Conservation (phyloP, 2,888 invertebrate species). For the Pandemis corylana region DNA sequence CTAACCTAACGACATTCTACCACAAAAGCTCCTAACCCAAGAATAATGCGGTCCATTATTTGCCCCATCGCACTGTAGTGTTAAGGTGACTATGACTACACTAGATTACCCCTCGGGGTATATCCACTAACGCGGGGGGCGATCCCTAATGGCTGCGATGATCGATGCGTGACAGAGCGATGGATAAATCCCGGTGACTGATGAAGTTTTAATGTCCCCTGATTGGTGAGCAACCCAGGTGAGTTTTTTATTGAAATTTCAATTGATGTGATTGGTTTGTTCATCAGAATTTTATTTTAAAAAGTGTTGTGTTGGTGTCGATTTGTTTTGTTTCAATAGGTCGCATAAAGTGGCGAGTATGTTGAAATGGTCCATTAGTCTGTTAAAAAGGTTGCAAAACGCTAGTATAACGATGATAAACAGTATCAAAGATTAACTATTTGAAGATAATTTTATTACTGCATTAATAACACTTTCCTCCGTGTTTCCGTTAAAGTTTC, state of each 20-base stretch:
- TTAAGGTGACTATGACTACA: neutral
- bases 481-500: neutral
- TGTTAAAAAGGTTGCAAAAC: too few species aligned
- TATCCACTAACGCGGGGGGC: conserved; percentile 7
- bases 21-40: neutral
- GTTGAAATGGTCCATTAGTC: too few species aligned
- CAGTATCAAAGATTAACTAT: too few species aligned
- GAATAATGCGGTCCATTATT: neutral
- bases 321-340: too few species aligned
- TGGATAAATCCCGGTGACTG: conserved; percentile 31
- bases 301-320: too few species aligned
- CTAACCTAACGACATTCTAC: too few species aligned
- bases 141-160: conserved; percentile 68
- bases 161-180: conserved; percentile 55
- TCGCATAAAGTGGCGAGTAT: too few species aligned
- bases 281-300: neutral
- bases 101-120: neutral
- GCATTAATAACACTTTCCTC: neutral
- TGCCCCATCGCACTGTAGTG: neutral
- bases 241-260: neutral
- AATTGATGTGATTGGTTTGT: neutral
- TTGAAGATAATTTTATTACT: neutral
- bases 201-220: conserved; percentile 37
- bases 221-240: conserved; percentile 43
- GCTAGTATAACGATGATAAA: too few species aligned